Evolutionary conservation across 2,113 vertebrate species (phyloP).

Genomic region (Leptobrachium ailaonicum): DNA sequence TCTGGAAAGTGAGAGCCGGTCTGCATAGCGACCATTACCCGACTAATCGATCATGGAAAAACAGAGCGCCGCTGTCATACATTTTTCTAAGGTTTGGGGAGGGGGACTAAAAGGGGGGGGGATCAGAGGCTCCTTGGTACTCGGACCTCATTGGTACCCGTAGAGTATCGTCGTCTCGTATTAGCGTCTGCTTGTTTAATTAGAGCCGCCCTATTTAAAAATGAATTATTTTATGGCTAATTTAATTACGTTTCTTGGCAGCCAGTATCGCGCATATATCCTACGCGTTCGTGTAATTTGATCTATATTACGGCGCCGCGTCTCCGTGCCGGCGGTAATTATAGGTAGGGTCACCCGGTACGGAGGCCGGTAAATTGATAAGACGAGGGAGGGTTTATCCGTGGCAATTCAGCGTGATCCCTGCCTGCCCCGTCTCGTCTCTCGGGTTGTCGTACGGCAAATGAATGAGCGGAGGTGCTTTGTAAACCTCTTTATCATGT

Average conservation of each 20-base stretch:
- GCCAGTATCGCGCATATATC: not conserved
- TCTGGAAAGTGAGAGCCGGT: too few relatives aligned
- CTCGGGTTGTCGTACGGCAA: slow-evolving; percentile 22
- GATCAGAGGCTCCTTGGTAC: not conserved
- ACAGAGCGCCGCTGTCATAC: too few relatives aligned
- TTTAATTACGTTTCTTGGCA: slow-evolving; percentile 9
- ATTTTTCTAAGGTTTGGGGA: too few relatives aligned
- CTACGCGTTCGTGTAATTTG: not conserved
- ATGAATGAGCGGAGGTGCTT: slow-evolving; percentile 18
- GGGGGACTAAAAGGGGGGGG: too few relatives aligned
- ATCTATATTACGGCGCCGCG: not conserved
- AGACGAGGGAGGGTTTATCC: not conserved
- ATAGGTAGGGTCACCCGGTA: not conserved
- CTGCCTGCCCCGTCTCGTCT: slow-evolving; percentile 18
- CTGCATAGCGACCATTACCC: too few relatives aligned
- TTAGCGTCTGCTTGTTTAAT: not conserved
- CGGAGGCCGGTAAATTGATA: slow-evolving; percentile 27
- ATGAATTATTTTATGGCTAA: slow-evolving; percentile 18
- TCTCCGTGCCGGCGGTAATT: not conserved
- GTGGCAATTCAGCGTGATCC: not conserved
- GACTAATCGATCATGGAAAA: too few relatives aligned
- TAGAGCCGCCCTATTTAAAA: slow-evolving; percentile 3
- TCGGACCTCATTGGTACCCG: not conserved
- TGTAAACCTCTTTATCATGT: slow-evolving; percentile 56
- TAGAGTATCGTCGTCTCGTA: not conserved